These are phyloP conservation scores for Xenops minutus DNA, from an alignment of 2,797 vertebrate species.

Conservation along the genomic window DNA sequence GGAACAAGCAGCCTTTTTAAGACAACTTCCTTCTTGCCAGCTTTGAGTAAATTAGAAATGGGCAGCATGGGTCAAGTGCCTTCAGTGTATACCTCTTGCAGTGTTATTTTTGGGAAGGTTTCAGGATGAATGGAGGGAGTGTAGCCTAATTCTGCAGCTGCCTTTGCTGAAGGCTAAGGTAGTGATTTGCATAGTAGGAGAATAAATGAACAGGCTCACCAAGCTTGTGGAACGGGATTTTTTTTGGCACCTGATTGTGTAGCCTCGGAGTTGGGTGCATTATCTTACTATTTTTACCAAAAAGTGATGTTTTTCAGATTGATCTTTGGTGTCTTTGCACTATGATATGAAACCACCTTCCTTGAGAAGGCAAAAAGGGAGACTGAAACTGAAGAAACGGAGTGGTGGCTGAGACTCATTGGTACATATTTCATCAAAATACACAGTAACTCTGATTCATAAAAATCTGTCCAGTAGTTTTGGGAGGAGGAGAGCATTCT, in stretches of 20 bases:
- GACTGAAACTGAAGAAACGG: neutral
- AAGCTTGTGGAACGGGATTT: neutral
- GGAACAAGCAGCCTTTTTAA: neutral
- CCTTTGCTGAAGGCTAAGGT: neutral
- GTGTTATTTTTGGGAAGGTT: neutral
- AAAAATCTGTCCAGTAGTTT: neutral
- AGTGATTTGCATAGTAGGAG: neutral
- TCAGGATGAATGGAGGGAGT: neutral
- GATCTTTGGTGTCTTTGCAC: neutral
- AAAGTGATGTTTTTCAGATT: neutral
- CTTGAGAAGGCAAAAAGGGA: neutral
- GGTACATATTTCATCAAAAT: neutral
- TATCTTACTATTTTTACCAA: neutral
- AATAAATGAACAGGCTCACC: neutral
- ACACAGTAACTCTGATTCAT: neutral
- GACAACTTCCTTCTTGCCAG: neutral
- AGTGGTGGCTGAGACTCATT: neutral
- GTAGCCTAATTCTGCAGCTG: neutral
- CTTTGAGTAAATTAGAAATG: neutral
- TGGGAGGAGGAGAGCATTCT: neutral
- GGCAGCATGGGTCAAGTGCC: neutral
- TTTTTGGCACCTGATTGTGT: neutral
- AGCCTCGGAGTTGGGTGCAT: neutral
- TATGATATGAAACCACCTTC: neutral
- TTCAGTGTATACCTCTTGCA: neutral